Evolutionary conservation across 2,113 vertebrate genomes (phyloP).

Genomic region (Rissa tridactyla): DNA sequence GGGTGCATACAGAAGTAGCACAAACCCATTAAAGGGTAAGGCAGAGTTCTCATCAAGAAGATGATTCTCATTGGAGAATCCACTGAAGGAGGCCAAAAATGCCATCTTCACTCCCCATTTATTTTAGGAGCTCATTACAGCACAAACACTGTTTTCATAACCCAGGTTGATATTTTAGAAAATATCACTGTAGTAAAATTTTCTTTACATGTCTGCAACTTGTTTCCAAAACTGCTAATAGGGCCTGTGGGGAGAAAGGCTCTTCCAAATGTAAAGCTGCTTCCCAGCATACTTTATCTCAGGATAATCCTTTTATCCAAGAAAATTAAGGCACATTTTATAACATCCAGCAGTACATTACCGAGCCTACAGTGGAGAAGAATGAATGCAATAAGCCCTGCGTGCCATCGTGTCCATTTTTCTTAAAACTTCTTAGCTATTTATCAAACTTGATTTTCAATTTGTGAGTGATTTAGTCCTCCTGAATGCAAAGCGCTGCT

Average conservation of each 20-base stretch:
- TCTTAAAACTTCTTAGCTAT: background rate
- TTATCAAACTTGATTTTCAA: background rate
- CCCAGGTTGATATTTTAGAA: background rate
- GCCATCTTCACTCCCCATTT: background rate
- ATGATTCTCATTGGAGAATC: background rate
- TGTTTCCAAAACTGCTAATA: background rate
- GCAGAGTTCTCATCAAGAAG: background rate
- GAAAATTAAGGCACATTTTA: background rate
- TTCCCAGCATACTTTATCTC: background rate
- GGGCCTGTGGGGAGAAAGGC: background rate
- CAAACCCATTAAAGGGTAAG: background rate
- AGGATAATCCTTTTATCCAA: background rate
- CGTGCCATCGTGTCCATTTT: fast-evolving
- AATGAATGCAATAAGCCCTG: background rate
- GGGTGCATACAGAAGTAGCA: background rate
- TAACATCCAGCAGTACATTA: background rate
- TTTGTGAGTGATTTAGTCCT: background rate
- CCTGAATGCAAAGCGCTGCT: background rate
- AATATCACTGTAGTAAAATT: background rate
- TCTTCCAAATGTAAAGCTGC: background rate
- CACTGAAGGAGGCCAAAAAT: background rate
- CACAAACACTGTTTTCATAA: background rate
- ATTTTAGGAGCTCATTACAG: background rate
- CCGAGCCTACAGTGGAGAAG: background rate
- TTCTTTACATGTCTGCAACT: background rate